These are phyloP conservation scores for Phrynocephalus vlangalii DNA, from an alignment of 2,797 vertebrate genomes.

Conservation along the genomic window DNA sequence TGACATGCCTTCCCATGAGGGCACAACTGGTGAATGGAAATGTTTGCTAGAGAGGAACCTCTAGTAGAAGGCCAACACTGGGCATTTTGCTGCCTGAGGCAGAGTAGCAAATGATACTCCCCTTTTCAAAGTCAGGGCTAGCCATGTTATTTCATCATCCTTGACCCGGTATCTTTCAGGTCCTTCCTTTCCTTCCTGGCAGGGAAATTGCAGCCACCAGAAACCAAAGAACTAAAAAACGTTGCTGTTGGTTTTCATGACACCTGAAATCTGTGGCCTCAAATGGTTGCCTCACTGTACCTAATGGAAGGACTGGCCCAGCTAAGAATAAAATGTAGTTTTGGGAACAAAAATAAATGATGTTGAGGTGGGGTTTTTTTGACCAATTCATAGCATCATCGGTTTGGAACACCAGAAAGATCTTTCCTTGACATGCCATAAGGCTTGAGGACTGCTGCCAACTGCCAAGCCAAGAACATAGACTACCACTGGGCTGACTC, in stretches of 20 bases:
- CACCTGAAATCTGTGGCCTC: neutral
- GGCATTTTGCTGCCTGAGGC: neutral
- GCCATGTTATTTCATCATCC: neutral
- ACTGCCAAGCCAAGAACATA: neutral
- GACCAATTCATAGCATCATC: neutral
- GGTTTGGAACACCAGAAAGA: neutral
- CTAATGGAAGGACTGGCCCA: neutral
- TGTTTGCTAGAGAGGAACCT: neutral
- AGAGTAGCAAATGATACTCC: neutral
- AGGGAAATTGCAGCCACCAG: neutral
- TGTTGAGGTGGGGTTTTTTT: neutral
- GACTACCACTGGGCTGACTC: neutral
- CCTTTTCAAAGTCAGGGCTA: neutral
- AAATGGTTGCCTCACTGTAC: neutral
- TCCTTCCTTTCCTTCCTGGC: neutral
- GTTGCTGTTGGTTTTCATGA: neutral
- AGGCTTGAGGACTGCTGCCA: conserved; percentile 2
- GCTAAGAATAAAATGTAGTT: neutral
- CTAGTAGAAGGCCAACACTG: neutral
- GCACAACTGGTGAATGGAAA: neutral
- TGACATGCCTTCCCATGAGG: neutral
- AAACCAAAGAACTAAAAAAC: neutral
- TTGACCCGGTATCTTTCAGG: neutral
- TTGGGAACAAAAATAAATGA: neutral
- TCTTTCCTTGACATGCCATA: neutral